Percentiles rank a stretch among this genome's conserved stretches.
Conservation (phyloP, 2,888 invertebrate genomes). For the Cristatella mucedo region DNA sequence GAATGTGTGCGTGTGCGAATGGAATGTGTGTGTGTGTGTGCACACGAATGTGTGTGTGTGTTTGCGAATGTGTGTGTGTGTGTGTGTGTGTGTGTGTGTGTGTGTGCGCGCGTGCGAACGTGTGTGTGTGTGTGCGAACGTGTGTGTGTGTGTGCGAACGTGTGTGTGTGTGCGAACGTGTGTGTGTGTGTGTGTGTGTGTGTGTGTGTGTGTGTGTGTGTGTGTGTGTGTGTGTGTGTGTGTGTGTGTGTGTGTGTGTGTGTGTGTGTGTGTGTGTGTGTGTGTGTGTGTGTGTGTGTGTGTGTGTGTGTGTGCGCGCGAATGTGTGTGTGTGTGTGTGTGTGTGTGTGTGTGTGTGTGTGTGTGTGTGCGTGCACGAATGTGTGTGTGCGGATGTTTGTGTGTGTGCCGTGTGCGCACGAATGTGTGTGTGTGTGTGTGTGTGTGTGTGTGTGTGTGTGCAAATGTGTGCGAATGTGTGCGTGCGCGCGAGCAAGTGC, state of each 20-base stretch:
- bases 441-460: conserved; percentile 10
- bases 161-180: too few relatives aligned
- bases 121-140: too few relatives aligned
- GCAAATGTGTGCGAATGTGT: conserved; percentile 8
- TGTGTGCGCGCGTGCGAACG: too few relatives aligned
- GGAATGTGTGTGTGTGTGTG: too few relatives aligned
- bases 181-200: conserved; percentile 5
- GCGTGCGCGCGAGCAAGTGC: conserved; percentile 6
- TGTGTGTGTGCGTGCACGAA: conserved; percentile 12
- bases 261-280: conserved; percentile 8
- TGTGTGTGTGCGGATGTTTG: conserved; percentile 11
- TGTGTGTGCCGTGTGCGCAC: too few relatives aligned
- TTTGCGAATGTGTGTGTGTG: too few relatives aligned
- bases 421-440: conserved; percentile 6
- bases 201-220: conserved; percentile 8
- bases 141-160: too few relatives aligned
- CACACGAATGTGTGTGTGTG: too few relatives aligned
- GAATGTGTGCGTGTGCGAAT: too few relatives aligned
- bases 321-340: conserved; percentile 7
- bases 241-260: conserved; percentile 7
- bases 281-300: conserved; percentile 6
- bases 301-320: conserved; percentile 2
- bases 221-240: conserved; percentile 6
- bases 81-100: too few relatives aligned
- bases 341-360: conserved; percentile 12